Conservation (phyloP, 2,888 invertebrate species). For the Melanchra persicariae region DNA sequence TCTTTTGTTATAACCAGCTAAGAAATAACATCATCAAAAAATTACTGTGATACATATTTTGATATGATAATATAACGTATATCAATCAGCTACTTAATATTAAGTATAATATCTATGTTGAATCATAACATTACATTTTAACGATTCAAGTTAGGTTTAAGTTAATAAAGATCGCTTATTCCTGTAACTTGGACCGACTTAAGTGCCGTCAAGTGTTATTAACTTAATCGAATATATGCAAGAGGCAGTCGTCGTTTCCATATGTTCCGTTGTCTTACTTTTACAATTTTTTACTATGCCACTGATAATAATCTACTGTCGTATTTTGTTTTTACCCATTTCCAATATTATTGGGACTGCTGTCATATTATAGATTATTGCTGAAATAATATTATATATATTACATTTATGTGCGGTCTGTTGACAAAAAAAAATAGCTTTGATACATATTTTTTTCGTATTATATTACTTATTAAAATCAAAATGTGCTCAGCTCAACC, state of each 20-base stretch:
- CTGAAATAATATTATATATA: too few relatives aligned
- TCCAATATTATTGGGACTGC: neutral
- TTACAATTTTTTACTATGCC: slow-evolving; percentile 59
- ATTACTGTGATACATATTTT: too few relatives aligned
- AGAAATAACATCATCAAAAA: too few relatives aligned
- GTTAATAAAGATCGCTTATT: slow-evolving; percentile 13
- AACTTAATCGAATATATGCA: slow-evolving; percentile 78
- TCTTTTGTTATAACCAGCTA: too few relatives aligned
- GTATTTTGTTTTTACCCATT: slow-evolving; percentile 34
- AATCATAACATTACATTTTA: too few relatives aligned
- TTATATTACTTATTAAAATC: slow-evolving; percentile 15
- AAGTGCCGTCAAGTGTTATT: slow-evolving; percentile 74
- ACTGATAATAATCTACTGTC: slow-evolving; percentile 30
- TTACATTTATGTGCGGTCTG: neutral
- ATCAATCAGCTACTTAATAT: too few relatives aligned
- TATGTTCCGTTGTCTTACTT: slow-evolving; percentile 73
- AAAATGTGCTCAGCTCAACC: slow-evolving; percentile 10
- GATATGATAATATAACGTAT: too few relatives aligned
- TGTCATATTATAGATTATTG: too few relatives aligned
- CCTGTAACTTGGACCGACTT: slow-evolving; percentile 56
- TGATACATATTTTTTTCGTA: neutral
- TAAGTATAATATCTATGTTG: too few relatives aligned
- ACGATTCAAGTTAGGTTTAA: neutral
- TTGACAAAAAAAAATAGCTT: neutral
- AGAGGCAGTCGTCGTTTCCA: slow-evolving; percentile 75